Conservation (phyloP, 2,888 invertebrate genomes). For the Leucophenga montana region DNA sequence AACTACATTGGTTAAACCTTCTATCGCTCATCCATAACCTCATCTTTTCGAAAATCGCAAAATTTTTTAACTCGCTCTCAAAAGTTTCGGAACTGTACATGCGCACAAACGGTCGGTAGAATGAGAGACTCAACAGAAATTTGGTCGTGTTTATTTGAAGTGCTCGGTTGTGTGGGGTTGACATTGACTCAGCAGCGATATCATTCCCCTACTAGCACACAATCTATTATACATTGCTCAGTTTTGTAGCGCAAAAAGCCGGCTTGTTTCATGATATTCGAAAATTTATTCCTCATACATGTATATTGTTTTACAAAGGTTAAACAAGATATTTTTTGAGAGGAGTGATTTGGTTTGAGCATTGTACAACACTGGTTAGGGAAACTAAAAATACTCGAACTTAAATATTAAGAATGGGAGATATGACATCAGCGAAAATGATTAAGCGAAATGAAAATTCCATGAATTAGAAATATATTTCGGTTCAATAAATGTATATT, state of each 20-base stretch:
- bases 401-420: too few relatives aligned
- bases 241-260: conserved; percentile 40
- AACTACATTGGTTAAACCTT: too few relatives aligned
- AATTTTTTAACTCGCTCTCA: neutral
- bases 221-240: neutral
- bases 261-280: conserved; percentile 43
- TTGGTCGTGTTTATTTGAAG: conserved; percentile 21
- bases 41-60: neutral
- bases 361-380: neutral
- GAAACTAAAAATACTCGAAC: neutral
- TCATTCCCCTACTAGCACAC: too few relatives aligned
- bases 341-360: neutral
- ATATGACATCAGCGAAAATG: too few relatives aligned
- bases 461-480: too few relatives aligned
- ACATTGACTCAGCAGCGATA: neutral
- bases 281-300: neutral
- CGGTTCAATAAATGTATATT: too few relatives aligned
- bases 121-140: conserved; percentile 18
- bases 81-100: neutral
- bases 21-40: neutral
- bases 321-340: neutral
- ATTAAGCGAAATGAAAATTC: too few relatives aligned
- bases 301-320: conserved; percentile 3
- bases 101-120: neutral
- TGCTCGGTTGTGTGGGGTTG: neutral